Conservation (phyloP, 2,113 vertebrate genomes). For the Lagopus muta region DNA sequence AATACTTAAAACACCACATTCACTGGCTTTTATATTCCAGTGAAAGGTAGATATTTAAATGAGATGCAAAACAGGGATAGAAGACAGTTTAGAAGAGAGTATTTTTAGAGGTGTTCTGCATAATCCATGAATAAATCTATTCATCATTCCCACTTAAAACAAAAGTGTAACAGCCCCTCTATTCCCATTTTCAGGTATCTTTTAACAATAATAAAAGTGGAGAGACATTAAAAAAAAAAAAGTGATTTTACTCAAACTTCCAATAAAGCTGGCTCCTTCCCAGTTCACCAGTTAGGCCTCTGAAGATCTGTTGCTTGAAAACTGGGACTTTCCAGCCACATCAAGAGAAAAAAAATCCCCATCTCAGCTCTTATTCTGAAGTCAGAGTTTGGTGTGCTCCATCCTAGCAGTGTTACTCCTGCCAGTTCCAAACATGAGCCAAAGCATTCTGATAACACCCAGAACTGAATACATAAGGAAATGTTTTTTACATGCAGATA, state of each 20-base stretch:
- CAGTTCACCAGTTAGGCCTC: background rate
- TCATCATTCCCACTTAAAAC: slow-evolving; percentile 13
- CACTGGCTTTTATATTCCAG: background rate
- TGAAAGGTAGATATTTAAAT: slow-evolving; percentile 53
- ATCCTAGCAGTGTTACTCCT: background rate
- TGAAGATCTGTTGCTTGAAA: background rate
- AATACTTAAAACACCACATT: background rate
- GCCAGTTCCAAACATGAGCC: background rate
- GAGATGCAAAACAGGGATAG: slow-evolving; percentile 19
- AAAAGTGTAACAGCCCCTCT: background rate
- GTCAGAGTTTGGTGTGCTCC: background rate
- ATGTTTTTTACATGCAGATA: background rate
- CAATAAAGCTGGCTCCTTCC: background rate
- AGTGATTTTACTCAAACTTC: background rate
- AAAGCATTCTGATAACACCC: background rate
- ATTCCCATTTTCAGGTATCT: background rate
- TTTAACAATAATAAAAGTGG: background rate
- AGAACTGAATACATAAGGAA: background rate
- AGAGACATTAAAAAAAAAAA: background rate
- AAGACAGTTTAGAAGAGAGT: slow-evolving; percentile 13
- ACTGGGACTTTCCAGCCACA: background rate
- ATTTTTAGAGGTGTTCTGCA: slow-evolving; percentile 41
- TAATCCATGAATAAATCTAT: slow-evolving; percentile 20
- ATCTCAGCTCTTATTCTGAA: background rate
- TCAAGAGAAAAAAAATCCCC: background rate